A percentile compares a stretch with the other conserved stretches of the same genome.
Evolutionary conservation across 2,888 invertebrate species (phyloP).

Genomic region (Netelia fuscicornis): DNA sequence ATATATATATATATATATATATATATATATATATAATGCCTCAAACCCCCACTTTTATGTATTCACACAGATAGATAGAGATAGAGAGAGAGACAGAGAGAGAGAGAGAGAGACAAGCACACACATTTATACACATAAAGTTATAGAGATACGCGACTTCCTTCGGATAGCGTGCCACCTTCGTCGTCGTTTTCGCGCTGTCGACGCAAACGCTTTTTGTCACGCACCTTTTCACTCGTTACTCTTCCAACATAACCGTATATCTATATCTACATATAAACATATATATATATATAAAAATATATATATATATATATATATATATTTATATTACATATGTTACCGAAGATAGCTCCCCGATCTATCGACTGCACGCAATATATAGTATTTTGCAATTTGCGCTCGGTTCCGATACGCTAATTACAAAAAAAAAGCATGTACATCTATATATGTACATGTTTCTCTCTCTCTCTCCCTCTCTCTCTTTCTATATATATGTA

Average conservation of each 20-base stretch:
- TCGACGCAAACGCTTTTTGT: constrained; percentile 60
- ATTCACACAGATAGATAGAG: neutral
- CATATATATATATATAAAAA: neutral
- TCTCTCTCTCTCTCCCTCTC: too few species aligned
- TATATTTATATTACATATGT: constrained; percentile 21
- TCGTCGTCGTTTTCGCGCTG: constrained; percentile 25
- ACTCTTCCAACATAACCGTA: constrained; percentile 1
- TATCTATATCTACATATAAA: constrained; percentile 8
- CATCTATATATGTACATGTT: neutral
- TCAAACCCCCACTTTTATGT: neutral
- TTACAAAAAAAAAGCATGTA: constrained; percentile 38
- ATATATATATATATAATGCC: neutral
- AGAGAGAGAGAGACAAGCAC: neutral
- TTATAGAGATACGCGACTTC: constrained; percentile 75
- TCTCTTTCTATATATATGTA: fast-evolving
- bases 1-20: too few species aligned
- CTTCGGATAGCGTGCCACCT: constrained; percentile 75
- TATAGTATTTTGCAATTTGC: constrained; percentile 54
- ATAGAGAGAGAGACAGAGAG: too few species aligned
- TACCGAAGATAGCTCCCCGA: constrained; percentile 50
- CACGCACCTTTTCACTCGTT: constrained; percentile 61
- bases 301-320: constrained; percentile 5
- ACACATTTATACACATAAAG: neutral
- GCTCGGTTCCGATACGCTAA: constrained; percentile 35
- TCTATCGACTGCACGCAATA: constrained; percentile 51